Evolutionary conservation across 2,113 vertebrate genomes (phyloP).

Genomic region (Charina bottae): DNA sequence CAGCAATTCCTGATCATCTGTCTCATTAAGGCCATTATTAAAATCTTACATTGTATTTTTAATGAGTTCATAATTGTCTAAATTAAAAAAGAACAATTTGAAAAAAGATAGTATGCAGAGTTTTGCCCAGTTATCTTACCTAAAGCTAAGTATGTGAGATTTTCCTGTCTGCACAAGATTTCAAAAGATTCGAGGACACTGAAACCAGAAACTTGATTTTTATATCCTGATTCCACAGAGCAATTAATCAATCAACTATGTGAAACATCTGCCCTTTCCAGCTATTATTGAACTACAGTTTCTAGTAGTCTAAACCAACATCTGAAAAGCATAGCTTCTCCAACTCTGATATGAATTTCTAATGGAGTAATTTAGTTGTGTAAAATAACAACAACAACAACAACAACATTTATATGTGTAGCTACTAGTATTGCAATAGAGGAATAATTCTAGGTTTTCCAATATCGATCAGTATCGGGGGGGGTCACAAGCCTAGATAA

Average conservation of each 20-base stretch:
- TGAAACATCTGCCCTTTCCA: too few relatives aligned
- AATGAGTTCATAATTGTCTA: background rate
- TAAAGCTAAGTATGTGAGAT: conserved; percentile 1
- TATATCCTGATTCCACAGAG: background rate
- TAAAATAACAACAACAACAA: too few relatives aligned
- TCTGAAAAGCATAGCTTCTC: too few relatives aligned
- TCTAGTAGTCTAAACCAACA: too few relatives aligned
- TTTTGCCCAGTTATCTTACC: background rate
- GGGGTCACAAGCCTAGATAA: background rate
- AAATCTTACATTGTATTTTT: background rate
- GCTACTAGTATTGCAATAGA: background rate
- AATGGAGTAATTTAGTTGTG: too few relatives aligned
- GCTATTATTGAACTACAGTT: too few relatives aligned
- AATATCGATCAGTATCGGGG: background rate
- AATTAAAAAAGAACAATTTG: background rate
- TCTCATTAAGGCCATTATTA: background rate
- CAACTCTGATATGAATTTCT: too few relatives aligned
- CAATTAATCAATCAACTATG: too few relatives aligned
- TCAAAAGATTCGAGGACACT: background rate
- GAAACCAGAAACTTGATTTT: background rate
- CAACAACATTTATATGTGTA: too few relatives aligned
- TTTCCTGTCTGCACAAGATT: background rate
- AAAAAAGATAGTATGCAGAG: background rate
- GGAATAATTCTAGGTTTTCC: background rate
- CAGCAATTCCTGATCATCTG: background rate